Evolutionary conservation across 92 coral and sea anemone species (phyloP).

Genomic region (Scolanthus callimorphus): DNA sequence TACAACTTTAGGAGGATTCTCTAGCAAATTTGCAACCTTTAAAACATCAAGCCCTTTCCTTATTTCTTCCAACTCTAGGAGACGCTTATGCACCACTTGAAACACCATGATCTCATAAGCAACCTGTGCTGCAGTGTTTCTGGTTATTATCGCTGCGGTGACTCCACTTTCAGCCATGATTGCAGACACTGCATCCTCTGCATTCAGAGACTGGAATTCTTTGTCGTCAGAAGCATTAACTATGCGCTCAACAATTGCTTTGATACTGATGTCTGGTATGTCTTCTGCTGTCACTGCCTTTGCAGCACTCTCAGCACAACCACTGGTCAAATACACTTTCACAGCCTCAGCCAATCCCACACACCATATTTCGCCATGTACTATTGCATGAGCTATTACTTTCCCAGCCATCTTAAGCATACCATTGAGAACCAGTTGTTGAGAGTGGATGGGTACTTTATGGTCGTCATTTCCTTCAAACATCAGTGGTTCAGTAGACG

Average conservation of each 20-base stretch:
- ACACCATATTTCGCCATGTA: slow-evolving; percentile 25
- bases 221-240: slow-evolving; percentile 4
- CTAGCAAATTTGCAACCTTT: slow-evolving; percentile 7
- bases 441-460: slow-evolving; percentile 48
- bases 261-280: slow-evolving; percentile 15
- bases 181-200: slow-evolving; percentile 10
- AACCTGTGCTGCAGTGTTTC: slow-evolving; percentile 18
- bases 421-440: no score
- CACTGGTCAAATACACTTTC: slow-evolving; percentile 19
- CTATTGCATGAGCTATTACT: slow-evolving; percentile 37
- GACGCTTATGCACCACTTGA: slow-evolving; percentile 41
- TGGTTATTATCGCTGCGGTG: slow-evolving; percentile 10
- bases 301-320: slow-evolving; percentile 25
- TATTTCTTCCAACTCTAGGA: slow-evolving; percentile 24
- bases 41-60: slow-evolving; percentile 32
- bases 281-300: slow-evolving; percentile 14
- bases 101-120: slow-evolving; percentile 41
- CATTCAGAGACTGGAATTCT: slow-evolving; percentile 2
- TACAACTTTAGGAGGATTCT: slow-evolving; percentile 21
- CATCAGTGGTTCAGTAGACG: slow-evolving; percentile 27
- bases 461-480: slow-evolving; percentile 42
- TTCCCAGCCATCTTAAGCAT: no score
- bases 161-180: slow-evolving; percentile 31
- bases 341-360: slow-evolving; percentile 37
- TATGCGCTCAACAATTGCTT: slow-evolving; percentile 6